Base-by-base conservation (phyloP, 2,888 invertebrate species). In the Eurois occulta region DNA sequence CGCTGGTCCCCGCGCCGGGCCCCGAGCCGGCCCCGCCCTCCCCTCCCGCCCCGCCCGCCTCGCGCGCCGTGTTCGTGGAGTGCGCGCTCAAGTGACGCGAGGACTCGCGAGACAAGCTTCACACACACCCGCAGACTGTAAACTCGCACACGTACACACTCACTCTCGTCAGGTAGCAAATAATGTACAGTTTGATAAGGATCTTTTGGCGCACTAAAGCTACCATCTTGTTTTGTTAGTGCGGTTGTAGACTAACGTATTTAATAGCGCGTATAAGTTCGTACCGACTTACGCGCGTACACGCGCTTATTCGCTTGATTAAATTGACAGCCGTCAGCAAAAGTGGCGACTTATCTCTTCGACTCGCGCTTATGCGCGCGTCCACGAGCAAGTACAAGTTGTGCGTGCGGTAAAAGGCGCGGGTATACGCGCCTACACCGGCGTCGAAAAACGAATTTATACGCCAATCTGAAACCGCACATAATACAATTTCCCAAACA, bases 51-150 rank as follows among this genome's bases (percentile, higher is more conserved):
- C 72, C 85, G 38, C 81, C 52, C 8, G 1, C 60, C 75, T 73
- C 85, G 38, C 84, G 84, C 46, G 88, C 91, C 64, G 92, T 96
- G 16, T 96, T 94, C 93, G 95, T 96, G 21, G 96, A 97, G 90
- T 97, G 96, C 92, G 97, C 96, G 41, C 96, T 97, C 90, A 97
- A 97, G 94, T 97, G 95, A 96, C 91, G 77, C 35, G 72, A 38
- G 73, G 38, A 1, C 74, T 48, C 76, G 41, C 65, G 41, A n/a
- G 65, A 65, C 41, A 65, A 41, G 65, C 65, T 65, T 58, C 72
- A 16, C 86, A 65, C 83, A 38, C 70, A 13, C 43, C 21, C 58
- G 28, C 78, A 18, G 48, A 52, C 21, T 7, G 4, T 0, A 11
- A 38, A 24, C 32, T 13, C 24, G 62, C 81, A 75, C 81, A 18